Base-by-base conservation (phyloP, 2,797 vertebrate species). In the Chelidonichthys spinosus region DNA sequence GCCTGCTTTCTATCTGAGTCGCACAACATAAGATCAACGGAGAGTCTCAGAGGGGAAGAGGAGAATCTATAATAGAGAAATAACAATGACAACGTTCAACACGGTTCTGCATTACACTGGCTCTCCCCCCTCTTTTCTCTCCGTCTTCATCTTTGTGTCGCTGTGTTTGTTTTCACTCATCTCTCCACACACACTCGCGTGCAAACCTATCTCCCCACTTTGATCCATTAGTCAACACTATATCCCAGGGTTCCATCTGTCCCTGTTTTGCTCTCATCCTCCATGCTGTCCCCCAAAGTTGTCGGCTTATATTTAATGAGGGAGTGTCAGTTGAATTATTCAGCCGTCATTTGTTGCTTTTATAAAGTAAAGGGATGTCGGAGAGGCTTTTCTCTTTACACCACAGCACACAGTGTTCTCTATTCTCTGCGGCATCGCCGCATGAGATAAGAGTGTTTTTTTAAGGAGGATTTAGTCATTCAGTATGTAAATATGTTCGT, bases 211-310 rank as follows among this genome's bases (percentile, higher is more conserved):
- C 42, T 3, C 55, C 4, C 62, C 18, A 74, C 87, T 88, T 84
- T 85, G 77, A 86, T 88, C 87, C 69, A 81, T 83, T 83, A 85
- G 78, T 84, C 79, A 90, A 85, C 72, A 81, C 69, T 40, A 53
- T 84, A 81, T 90, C 83, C 81, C 83, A 88, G 81, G 78, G 73
- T 85, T 88, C 85, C 85, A 88, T 90, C 86, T 88, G 79, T 85
- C 61, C 79, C 75, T 82, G 70, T 83, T 86, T 85, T 79, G 75
- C 59, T 87, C 77, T 87, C 76, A 71, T 84, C 82, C 73, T 73
- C 69, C 68, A 74, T 72, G 50, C 71, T 69, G 68, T 81, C 76
- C 78, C 69, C 72, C 71, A 79, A 74, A 80, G 66, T 78, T 80
- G 72, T 72, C 52, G 14, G 50, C 69, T 81, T 83, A 72, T 83